Conservation (phyloP, 2,113 vertebrate genomes). For the Rhabdomys dilectus region DNA sequence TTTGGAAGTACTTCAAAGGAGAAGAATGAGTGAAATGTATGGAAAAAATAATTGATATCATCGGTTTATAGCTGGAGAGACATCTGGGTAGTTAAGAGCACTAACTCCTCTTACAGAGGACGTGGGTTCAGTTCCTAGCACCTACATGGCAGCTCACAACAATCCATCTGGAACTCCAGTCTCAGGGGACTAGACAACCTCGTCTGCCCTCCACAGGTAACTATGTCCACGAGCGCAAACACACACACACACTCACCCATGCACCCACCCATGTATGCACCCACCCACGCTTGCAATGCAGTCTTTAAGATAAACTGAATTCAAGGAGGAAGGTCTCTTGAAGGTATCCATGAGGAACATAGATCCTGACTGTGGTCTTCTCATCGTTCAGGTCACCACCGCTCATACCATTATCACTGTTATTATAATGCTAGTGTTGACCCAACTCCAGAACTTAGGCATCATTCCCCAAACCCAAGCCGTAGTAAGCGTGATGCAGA, state of each 20-base stretch:
- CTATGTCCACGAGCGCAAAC: neutral
- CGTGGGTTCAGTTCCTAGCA: neutral
- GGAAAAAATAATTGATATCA: no score
- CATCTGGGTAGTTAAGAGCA: neutral
- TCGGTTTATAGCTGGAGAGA: neutral
- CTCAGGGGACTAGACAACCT: neutral
- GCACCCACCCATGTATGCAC: neutral
- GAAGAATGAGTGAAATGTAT: no score
- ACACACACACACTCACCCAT: no score
- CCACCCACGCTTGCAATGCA: neutral
- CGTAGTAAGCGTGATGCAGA: rapidly evolving
- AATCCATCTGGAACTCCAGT: neutral
- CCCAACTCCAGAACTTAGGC: neutral
- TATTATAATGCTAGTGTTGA: no score
- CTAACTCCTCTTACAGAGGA: neutral
- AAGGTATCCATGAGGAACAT: neutral
- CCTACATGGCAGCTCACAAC: neutral
- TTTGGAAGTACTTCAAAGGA: neutral
- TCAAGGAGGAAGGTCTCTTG: neutral
- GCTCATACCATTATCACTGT: rapidly evolving
- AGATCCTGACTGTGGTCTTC: neutral
- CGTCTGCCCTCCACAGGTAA: neutral
- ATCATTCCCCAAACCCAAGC: neutral
- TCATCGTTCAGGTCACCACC: rapidly evolving
- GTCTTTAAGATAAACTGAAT: neutral